phyloP scores from a whole-genome alignment of 2,888 invertebrate species.

The Neoitamus cyanurus region DNA sequence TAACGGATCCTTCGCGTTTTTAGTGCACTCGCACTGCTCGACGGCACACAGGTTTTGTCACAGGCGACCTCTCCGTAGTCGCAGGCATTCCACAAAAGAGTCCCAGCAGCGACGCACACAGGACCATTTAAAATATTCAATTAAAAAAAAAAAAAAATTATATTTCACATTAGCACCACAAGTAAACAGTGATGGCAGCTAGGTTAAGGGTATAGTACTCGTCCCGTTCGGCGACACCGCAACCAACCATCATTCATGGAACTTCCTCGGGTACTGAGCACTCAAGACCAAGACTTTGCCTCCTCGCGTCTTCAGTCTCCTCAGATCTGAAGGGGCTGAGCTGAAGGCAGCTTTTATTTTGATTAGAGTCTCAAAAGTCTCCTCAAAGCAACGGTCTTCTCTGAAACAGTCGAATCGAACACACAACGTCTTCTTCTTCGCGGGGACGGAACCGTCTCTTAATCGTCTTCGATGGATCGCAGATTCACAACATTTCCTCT shows the following conservation, averaged over 20 bases:
- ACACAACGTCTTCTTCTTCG: not conserved
- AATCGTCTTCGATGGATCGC: not conserved
- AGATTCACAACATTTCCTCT: not conserved
- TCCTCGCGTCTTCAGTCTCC: not conserved
- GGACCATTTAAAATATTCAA: not conserved
- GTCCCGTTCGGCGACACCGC: not conserved
- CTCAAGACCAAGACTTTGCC: too few relatives aligned
- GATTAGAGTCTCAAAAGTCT: not conserved
- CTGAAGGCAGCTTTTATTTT: too few relatives aligned
- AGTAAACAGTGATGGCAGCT: not conserved
- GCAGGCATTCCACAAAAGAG: not conserved
- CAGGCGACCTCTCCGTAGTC: not conserved
- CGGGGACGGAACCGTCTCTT: not conserved
- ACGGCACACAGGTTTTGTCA: not conserved
- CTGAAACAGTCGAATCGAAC: too few relatives aligned
- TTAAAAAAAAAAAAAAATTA: not conserved
- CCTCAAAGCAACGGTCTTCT: too few relatives aligned
- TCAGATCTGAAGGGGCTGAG: too few relatives aligned
- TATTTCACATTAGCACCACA: not conserved
- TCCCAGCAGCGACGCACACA: not conserved
- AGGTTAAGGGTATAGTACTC: not conserved
- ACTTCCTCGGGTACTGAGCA: not conserved
- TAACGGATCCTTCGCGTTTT: not conserved
- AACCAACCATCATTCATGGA: constrained; percentile 7
- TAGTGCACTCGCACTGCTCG: not conserved